phyloP scores from a whole-genome alignment of 2,113 vertebrate genomes.

The Muscicapa adusta region DNA sequence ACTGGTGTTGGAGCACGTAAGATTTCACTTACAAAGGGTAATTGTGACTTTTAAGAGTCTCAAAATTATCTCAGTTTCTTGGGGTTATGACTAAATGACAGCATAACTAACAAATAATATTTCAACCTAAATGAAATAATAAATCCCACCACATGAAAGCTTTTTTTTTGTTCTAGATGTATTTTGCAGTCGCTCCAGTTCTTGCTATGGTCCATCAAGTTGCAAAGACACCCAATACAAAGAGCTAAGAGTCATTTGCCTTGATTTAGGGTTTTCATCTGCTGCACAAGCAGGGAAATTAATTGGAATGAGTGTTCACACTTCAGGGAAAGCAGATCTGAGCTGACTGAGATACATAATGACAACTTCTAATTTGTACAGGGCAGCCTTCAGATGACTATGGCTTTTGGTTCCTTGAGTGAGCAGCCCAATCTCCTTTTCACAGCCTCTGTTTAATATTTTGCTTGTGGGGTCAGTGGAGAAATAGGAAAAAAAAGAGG shows the following conservation, averaged over 20 bases:
- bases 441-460: background rate
- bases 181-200: background rate
- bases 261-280: constrained; percentile 25
- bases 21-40: background rate
- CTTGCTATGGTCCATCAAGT: background rate
- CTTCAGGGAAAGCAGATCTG: background rate
- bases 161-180: background rate
- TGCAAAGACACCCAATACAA: background rate
- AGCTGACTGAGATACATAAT: background rate
- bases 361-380: background rate
- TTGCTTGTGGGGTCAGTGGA: background rate
- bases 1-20: background rate
- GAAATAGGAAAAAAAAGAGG: fast-evolving
- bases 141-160: background rate
- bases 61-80: background rate
- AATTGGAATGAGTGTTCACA: background rate
- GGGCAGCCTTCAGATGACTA: background rate
- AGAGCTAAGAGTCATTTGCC: background rate
- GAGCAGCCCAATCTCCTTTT: background rate
- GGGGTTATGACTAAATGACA: background rate
- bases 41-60: background rate
- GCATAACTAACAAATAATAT: constrained; percentile 26
- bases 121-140: constrained; percentile 9
- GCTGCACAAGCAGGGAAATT: background rate
- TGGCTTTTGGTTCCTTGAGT: background rate